These are phyloP conservation scores for Cebidichthys violaceus DNA, from an alignment of 2,113 vertebrate species.

Conservation along the genomic window DNA sequence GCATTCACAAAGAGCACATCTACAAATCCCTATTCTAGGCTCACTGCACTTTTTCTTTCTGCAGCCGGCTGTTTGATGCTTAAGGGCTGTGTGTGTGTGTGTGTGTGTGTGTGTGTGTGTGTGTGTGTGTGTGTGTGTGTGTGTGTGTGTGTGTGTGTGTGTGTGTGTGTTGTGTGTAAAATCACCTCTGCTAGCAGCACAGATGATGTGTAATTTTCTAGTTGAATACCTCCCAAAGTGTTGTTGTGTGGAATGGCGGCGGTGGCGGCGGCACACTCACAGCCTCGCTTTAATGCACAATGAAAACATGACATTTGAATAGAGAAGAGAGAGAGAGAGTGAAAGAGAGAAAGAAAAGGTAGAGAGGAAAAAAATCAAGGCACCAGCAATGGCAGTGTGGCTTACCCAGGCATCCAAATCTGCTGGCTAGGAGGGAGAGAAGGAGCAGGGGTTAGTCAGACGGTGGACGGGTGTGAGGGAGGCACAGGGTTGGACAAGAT, in stretches of 20 bases:
- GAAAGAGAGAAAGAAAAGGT: slow-evolving; percentile 71
- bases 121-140: slow-evolving; percentile 54
- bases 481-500: neutral
- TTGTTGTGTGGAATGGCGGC: slow-evolving; percentile 83
- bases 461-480: slow-evolving; percentile 32
- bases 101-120: slow-evolving; percentile 57
- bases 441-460: slow-evolving; percentile 55
- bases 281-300: slow-evolving; percentile 82
- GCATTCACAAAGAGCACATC: slow-evolving; percentile 59
- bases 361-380: slow-evolving; percentile 58
- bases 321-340: slow-evolving; percentile 80
- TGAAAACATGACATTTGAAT: slow-evolving; percentile 91
- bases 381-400: slow-evolving; percentile 57
- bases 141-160: slow-evolving; percentile 38
- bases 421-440: slow-evolving; percentile 83
- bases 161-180: slow-evolving; percentile 64
- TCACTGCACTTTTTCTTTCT: slow-evolving; percentile 47
- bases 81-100: slow-evolving; percentile 54
- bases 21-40: slow-evolving; percentile 62
- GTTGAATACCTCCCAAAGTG: slow-evolving; percentile 92
- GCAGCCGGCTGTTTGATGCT: slow-evolving; percentile 66
- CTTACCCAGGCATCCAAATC: slow-evolving; percentile 90
- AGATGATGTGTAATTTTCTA: slow-evolving; percentile 96
- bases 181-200: slow-evolving; percentile 82
- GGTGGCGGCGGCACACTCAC: slow-evolving; percentile 67